These are phyloP conservation scores for Rhizomys pruinosus DNA, from an alignment of 2,113 vertebrate species.

Conservation along the genomic window DNA sequence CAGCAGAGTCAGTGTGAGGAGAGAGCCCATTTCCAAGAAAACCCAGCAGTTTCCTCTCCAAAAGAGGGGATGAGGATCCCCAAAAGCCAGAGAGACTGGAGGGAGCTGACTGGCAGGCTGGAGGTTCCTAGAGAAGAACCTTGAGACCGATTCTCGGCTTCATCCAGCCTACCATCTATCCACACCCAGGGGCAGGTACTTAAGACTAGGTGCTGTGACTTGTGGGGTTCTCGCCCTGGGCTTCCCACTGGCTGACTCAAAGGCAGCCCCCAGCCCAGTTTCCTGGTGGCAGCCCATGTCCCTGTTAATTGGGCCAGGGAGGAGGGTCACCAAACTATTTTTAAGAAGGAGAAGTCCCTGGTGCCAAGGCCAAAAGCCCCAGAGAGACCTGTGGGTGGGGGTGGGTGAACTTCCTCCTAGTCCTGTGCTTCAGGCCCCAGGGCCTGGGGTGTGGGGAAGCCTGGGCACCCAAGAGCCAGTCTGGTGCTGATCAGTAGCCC, in stretches of 20 bases:
- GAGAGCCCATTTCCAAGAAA: constrained; percentile 72
- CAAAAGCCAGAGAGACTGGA: constrained; percentile 32
- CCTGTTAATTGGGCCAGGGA: constrained; percentile 29
- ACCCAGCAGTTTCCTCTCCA: constrained; percentile 49
- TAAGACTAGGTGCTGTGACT: constrained; percentile 65
- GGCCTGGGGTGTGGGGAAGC: background rate
- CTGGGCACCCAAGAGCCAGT: constrained; percentile 4
- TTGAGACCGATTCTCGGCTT: constrained; percentile 53
- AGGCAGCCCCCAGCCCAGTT: constrained; percentile 74
- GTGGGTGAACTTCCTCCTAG: constrained; percentile 76
- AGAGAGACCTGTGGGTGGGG: constrained; percentile 65
- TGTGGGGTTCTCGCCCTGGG: constrained; percentile 72
- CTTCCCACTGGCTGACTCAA: constrained; percentile 75
- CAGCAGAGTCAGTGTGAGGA: constrained; percentile 64
- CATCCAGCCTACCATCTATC: constrained; percentile 60
- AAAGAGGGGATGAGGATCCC: constrained; percentile 56
- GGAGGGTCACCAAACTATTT: constrained; percentile 75
- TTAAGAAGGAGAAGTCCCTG: constrained; percentile 82
- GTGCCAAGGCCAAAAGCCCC: constrained; percentile 76
- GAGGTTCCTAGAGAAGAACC: constrained; percentile 36
- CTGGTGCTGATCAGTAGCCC: constrained; percentile 39
- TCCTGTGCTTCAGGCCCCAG: background rate
- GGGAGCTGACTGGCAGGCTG: constrained; percentile 1
- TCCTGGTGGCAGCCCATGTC: constrained; percentile 53
- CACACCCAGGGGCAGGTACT: constrained; percentile 80